Percentiles rank a stretch among this genome's conserved stretches.
Conservation (phyloP, 1,140 invertebrate genomes). For the Neuroterus valhalla region DNA sequence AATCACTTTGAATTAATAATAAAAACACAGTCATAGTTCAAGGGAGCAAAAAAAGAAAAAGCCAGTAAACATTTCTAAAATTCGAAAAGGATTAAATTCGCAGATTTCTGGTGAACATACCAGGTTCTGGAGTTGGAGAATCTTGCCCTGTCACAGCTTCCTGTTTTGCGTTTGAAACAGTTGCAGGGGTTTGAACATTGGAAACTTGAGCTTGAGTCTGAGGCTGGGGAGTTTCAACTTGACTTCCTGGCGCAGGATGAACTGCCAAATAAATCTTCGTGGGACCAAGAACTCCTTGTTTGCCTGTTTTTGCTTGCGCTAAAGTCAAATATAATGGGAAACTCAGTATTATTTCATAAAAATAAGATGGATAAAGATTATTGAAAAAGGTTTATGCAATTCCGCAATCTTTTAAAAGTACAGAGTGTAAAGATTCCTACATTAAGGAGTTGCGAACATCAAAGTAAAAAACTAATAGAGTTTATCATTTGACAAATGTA, state of each 20-base stretch:
- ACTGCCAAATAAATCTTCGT: slow-evolving; percentile 90
- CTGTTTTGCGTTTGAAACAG: slow-evolving; percentile 41
- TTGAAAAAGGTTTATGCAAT: too few relatives aligned
- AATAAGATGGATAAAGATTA: background rate
- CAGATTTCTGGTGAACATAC: slow-evolving; percentile 31
- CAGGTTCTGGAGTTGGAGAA: slow-evolving; percentile 39
- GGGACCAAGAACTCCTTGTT: slow-evolving; percentile 87
- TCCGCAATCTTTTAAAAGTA: too few relatives aligned
- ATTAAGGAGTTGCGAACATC: too few relatives aligned
- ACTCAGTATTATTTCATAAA: background rate
- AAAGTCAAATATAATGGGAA: slow-evolving; percentile 30
- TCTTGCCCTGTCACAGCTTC: slow-evolving; percentile 32
- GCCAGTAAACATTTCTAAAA: background rate
- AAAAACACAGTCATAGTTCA: too few relatives aligned
- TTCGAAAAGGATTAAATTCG: slow-evolving; percentile 35
- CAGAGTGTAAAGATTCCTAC: too few relatives aligned
- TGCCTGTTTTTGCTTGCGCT: slow-evolving; percentile 88
- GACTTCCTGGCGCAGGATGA: slow-evolving; percentile 77
- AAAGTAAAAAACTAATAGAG: too few relatives aligned
- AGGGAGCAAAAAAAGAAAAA: too few relatives aligned
- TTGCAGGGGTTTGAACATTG: slow-evolving; percentile 49
- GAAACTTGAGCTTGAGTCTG: slow-evolving; percentile 45
- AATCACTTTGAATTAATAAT: too few relatives aligned
- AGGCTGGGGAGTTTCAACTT: slow-evolving; percentile 42
- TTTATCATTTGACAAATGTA: too few relatives aligned